A percentile compares a stretch with the other conserved stretches of the same genome.
Evolutionary conservation across 1,140 invertebrate genomes (phyloP).

Genomic region (Drosophila yakuba): DNA sequence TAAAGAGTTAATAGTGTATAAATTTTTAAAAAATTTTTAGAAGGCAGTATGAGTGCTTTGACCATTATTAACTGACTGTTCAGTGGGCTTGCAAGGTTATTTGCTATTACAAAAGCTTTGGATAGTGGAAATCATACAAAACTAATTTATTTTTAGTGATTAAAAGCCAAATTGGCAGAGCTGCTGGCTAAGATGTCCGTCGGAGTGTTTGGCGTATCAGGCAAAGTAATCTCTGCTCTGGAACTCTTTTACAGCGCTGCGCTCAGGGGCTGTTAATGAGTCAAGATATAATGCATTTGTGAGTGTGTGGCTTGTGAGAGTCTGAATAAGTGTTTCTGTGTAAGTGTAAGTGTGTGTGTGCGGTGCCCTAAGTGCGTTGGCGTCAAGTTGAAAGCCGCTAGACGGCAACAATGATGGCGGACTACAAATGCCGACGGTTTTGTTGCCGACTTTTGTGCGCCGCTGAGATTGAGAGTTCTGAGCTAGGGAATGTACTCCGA

Average conservation of each 20-base stretch:
- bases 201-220: slow-evolving; percentile 27
- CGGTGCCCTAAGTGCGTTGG: slow-evolving; percentile 69
- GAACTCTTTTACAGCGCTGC: slow-evolving; percentile 49
- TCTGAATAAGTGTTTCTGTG: slow-evolving; percentile 11
- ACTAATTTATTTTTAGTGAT: neutral
- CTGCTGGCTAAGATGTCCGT: slow-evolving; percentile 9
- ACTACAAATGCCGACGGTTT: slow-evolving; percentile 26
- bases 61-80: too few species aligned
- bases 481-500: neutral
- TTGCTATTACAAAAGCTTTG: too few species aligned
- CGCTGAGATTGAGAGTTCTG: slow-evolving; percentile 27
- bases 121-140: too few species aligned
- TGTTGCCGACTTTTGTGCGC: slow-evolving; percentile 73
- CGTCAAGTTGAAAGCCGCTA: slow-evolving; percentile 50
- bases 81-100: too few species aligned
- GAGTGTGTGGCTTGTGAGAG: slow-evolving; percentile 8
- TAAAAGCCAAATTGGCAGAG: neutral
- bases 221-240: slow-evolving; percentile 72
- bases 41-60: too few species aligned
- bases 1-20: too few species aligned
- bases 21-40: too few species aligned
- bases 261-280: slow-evolving; percentile 70
- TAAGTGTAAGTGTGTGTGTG: neutral
- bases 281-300: slow-evolving; percentile 49
- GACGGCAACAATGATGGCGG: slow-evolving; percentile 54